Conservation (phyloP, 2,113 vertebrate genomes). For the Corythornis cristatus region DNA sequence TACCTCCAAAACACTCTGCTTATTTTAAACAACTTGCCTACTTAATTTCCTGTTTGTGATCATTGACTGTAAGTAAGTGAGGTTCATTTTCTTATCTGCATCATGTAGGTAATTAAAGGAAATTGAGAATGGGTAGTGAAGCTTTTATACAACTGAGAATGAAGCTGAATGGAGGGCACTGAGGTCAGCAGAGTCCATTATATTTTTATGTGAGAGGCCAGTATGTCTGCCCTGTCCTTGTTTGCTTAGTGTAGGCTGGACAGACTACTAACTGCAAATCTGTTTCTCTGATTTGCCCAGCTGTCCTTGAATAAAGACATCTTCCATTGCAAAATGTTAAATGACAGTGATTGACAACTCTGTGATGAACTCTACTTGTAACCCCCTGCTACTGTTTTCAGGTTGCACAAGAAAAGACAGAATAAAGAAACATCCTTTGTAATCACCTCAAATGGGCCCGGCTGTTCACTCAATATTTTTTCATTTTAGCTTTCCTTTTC, state of each 20-base stretch:
- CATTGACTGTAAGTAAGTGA: constrained; percentile 79
- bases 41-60: constrained; percentile 87
- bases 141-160: constrained; percentile 85
- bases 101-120: constrained; percentile 90
- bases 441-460: constrained; percentile 81
- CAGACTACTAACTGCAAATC: constrained; percentile 85
- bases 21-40: constrained; percentile 82
- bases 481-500: constrained; percentile 76
- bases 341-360: constrained; percentile 86
- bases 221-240: constrained; percentile 80
- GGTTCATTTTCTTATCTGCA: constrained; percentile 90
- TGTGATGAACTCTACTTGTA: constrained; percentile 81
- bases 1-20: constrained; percentile 76
- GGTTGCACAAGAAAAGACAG: constrained; percentile 80
- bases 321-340: constrained; percentile 81
- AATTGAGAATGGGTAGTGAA: constrained; percentile 88
- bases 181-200: constrained; percentile 85
- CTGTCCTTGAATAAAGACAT: constrained; percentile 86
- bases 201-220: constrained; percentile 82
- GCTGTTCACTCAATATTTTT: constrained; percentile 80
- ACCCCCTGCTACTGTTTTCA: constrained; percentile 86
- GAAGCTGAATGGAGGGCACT: constrained; percentile 84
- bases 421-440: constrained; percentile 85
- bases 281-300: constrained; percentile 88
- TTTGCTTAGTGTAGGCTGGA: constrained; percentile 85